Base-by-base conservation (phyloP, 2,888 invertebrate species). In the Hypomecis punctinalis region DNA sequence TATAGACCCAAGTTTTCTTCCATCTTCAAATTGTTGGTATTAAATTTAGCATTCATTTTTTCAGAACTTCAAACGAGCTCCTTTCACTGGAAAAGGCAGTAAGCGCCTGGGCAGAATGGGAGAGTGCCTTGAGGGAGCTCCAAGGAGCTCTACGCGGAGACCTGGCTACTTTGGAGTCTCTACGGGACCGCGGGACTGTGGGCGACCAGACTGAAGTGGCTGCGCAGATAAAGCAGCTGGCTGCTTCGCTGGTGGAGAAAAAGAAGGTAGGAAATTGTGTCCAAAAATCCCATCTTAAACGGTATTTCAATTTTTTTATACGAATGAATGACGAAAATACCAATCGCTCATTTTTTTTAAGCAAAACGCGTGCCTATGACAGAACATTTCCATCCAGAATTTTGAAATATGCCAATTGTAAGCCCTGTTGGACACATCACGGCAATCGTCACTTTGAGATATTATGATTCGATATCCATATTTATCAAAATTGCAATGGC, bases 71-170 rank as follows among this genome's bases (percentile, higher is more conserved):
- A 74, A 94, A 94, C 74, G 96, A 96, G 82, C 90, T 97, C 78
- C 94, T 95, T 73, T 95, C 95, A 70, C 89, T 97, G 63, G 96
- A 96, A 79, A 95, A 95, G 73, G 95, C 96, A 9, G 94, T 96
- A 53, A 94, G 94, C 72, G 95, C 95, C 39, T 96, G 96, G 96
- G 94, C 95, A 61, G 96, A 97, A 82, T 95, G 97, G 89, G 96
- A 96, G 81, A 94, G 94, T 65, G 96, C 97, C 8, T 90, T 97
- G 61, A 94, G 95, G 11, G 97, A 97, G 82, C 94, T 97, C 68
- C 96, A 96, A 78, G 94, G 95, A 56, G 97, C 96, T 37, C 86
- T 97, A 56, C 94, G 95, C 39, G 95, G 96, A 71, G 97, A 97
- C 84, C 76, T 90, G 59, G 88, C 91, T 0, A 90, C 93, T 6